Conservation (phyloP, 2,113 vertebrate species). For the Eidolon helvum region DNA sequence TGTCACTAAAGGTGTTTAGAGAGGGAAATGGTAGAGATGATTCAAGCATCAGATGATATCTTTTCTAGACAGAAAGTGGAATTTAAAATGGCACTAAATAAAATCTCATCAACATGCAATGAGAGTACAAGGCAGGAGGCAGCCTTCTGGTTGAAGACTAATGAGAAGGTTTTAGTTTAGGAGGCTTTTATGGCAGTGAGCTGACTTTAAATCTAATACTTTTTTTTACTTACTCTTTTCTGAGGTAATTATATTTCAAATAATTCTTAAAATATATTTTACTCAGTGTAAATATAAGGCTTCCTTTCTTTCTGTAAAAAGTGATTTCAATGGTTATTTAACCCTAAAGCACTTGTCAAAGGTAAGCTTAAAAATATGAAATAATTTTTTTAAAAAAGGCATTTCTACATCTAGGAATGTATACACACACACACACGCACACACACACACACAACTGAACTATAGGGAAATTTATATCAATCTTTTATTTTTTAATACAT, state of each 20-base stretch:
- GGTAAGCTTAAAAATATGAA: constrained; percentile 3
- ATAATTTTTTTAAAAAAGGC: neutral
- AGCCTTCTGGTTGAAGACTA: constrained; percentile 13
- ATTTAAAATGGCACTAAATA: neutral
- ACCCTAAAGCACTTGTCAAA: neutral
- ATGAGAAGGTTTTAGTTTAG: constrained; percentile 22
- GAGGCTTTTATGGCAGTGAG: neutral
- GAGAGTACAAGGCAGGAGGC: neutral
- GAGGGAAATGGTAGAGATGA: neutral
- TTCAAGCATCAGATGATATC: neutral
- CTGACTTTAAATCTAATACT: neutral
- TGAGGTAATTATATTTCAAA: constrained; percentile 53
- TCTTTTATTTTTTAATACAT: constrained; percentile 34
- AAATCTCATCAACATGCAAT: constrained; percentile 34
- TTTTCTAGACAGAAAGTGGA: constrained; percentile 18
- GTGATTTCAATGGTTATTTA: constrained; percentile 9
- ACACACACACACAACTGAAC: neutral
- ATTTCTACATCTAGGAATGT: neutral
- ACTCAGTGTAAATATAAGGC: neutral
- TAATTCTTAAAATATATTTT: constrained; percentile 33
- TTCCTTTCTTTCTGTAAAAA: constrained; percentile 14
- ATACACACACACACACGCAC: too few relatives aligned
- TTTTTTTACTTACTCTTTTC: constrained; percentile 13
- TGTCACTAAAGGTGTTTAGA: neutral
- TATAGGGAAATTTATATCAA: neutral